A percentile compares a stretch with the other conserved stretches of the same genome.
Evolutionary conservation across 1,140 invertebrate species (phyloP).

Genomic region (Tetramorium alpestre): DNA sequence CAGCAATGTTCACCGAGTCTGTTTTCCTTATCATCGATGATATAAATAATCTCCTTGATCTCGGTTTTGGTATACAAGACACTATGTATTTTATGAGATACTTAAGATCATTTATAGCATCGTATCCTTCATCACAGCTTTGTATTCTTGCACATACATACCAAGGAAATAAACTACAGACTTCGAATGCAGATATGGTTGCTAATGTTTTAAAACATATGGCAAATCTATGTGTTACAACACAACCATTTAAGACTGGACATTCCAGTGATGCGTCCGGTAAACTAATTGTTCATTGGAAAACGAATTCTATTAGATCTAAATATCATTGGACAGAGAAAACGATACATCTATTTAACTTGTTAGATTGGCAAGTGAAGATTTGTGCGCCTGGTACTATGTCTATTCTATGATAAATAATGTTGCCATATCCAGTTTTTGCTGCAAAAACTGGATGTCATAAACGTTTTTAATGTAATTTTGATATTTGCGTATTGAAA

Average conservation of each 20-base stretch:
- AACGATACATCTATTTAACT: constrained; percentile 88
- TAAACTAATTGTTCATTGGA: constrained; percentile 86
- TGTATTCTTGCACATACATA: constrained; percentile 86
- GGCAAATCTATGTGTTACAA: constrained; percentile 87
- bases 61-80: constrained; percentile 86
- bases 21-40: constrained; percentile 89
- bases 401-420: neutral
- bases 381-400: constrained; percentile 88
- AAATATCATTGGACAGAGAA: constrained; percentile 84
- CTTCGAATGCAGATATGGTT: constrained; percentile 84
- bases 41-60: constrained; percentile 89
- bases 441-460: neutral
- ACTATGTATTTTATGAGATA: constrained; percentile 86
- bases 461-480: neutral
- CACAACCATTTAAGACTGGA: constrained; percentile 89
- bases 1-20: constrained; percentile 72
- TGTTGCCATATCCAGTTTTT: neutral
- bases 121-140: constrained; percentile 80
- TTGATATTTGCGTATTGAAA: neutral
- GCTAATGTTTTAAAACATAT: constrained; percentile 87
- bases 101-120: constrained; percentile 82
- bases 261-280: constrained; percentile 90
- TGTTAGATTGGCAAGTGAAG: constrained; percentile 90
- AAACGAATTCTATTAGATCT: constrained; percentile 82
- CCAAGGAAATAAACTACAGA: constrained; percentile 83